Base-by-base conservation (phyloP, 2,797 vertebrate genomes). In the Gymnothorax reevesii region DNA sequence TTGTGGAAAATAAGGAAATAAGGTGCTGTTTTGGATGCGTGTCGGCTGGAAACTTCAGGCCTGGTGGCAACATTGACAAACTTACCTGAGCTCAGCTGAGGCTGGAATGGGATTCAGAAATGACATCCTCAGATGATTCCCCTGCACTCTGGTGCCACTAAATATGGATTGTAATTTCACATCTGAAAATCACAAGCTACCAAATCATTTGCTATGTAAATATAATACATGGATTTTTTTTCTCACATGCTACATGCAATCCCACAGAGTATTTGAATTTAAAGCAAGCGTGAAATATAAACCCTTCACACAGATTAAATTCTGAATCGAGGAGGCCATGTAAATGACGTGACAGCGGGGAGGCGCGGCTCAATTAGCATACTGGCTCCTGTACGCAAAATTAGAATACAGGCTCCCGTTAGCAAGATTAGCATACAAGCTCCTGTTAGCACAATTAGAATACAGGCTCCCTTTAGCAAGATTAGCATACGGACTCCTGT, bases 281-380 rank as follows among this genome's bases (percentile, higher is more conserved):
- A 95, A 96, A 96, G 95, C 94, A 95, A 95, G 95, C 95, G 95
- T 96, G 95, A 96, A 96, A 96, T 95, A 93, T 94, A 95, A 95
- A 95, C 94, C 95, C 95, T 96, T 95, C 94, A 95, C 95, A 95
- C 93, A 95, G 95, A 96, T 96, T 95, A 94, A 95, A 96, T 95
- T 96, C 92, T 90, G 94, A 96, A 96, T 96, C 94, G 95, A 96
- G 95, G 94, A 93, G 94, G 93, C 94, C 95, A 96, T 96, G 95
- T 96, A 96, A 96, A 96, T 96, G 94, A 95, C 94, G 94, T 95
- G 95, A 94, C 93, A 94, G 95, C 94, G 94, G 94, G 94, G 94
- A 94, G 94, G 94, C 91, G 90, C 91, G 7, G 27, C 93, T 94
- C 94, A 96, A 96, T 96, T 96, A 96, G 94, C 94, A 96, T 96